Conservation (phyloP, 2,888 invertebrate genomes). For the Graphium colonna region DNA sequence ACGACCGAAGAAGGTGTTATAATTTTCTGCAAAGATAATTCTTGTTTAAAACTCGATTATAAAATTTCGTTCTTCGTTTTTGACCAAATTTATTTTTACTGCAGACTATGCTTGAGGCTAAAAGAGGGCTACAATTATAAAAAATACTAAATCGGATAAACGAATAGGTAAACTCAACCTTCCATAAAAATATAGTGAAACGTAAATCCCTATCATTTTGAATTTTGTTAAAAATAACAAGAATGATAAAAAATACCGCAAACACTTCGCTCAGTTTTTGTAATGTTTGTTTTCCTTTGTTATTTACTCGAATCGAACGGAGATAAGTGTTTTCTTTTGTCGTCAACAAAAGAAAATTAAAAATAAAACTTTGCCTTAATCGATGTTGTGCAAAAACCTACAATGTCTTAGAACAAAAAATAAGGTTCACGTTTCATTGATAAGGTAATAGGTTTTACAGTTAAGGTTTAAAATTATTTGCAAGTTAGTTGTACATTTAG, state of each 20-base stretch:
- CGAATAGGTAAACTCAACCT: no score
- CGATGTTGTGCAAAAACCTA: background rate
- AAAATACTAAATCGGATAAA: no score
- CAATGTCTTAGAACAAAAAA: background rate
- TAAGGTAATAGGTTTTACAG: background rate
- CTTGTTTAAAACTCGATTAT: no score
- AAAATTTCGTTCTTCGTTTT: no score
- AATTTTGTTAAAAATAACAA: background rate
- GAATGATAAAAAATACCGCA: background rate
- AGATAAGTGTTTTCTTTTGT: conserved; percentile 8
- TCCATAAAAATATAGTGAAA: no score
- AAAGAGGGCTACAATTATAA: no score
- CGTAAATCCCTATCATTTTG: no score
- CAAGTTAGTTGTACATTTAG: no score
- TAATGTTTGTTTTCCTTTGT: background rate
- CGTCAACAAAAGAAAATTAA: conserved; percentile 6
- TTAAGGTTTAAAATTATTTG: background rate
- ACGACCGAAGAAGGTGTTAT: no score
- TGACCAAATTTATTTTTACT: no score
- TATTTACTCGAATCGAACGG: background rate
- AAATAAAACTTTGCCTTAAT: background rate
- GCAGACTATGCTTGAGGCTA: no score
- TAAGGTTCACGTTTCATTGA: background rate
- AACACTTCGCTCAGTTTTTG: background rate
- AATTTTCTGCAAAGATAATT: no score